These are phyloP conservation scores for Thalpophila matura DNA, from an alignment of 2,888 invertebrate genomes.

Conservation along the genomic window DNA sequence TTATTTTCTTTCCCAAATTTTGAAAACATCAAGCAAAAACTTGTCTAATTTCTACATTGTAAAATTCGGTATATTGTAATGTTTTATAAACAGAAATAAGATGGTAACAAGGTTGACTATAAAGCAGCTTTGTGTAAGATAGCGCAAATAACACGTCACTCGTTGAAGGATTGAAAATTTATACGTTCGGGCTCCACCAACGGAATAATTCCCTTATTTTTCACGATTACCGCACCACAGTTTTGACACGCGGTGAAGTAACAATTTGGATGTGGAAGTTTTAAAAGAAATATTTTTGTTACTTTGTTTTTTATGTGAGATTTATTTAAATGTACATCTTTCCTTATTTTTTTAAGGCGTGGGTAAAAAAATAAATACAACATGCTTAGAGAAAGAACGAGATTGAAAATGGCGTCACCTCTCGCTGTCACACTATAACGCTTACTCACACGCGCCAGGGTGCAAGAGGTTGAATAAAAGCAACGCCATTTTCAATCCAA, in stretches of 20 bases:
- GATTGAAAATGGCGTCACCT: no score
- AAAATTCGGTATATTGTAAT: not conserved
- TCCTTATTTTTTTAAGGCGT: not conserved
- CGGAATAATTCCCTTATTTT: constrained; percentile 67
- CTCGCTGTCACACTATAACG: no score
- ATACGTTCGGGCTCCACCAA: constrained; percentile 64
- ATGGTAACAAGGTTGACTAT: constrained; percentile 20
- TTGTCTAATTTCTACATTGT: not conserved
- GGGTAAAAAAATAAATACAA: no score
- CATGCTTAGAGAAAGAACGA: no score
- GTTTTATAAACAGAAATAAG: constrained; percentile 23
- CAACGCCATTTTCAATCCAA: no score
- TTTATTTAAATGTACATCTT: constrained; percentile 32
- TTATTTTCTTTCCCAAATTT: constrained; percentile 35
- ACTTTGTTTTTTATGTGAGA: constrained; percentile 21
- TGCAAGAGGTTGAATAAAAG: no score
- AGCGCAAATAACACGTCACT: constrained; percentile 72
- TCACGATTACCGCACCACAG: constrained; percentile 56
- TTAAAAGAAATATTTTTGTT: constrained; percentile 42
- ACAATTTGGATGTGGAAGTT: constrained; percentile 53
- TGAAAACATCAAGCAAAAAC: constrained; percentile 23
- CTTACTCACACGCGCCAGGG: no score
- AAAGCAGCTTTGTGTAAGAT: constrained; percentile 65
- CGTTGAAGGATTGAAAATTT: constrained; percentile 72
- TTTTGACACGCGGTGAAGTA: constrained; percentile 50